Evolutionary conservation across 2,888 invertebrate genomes (phyloP), one percentile per base, ranked within the genome.

Genomic region (Halocaridina rubra): DNA sequence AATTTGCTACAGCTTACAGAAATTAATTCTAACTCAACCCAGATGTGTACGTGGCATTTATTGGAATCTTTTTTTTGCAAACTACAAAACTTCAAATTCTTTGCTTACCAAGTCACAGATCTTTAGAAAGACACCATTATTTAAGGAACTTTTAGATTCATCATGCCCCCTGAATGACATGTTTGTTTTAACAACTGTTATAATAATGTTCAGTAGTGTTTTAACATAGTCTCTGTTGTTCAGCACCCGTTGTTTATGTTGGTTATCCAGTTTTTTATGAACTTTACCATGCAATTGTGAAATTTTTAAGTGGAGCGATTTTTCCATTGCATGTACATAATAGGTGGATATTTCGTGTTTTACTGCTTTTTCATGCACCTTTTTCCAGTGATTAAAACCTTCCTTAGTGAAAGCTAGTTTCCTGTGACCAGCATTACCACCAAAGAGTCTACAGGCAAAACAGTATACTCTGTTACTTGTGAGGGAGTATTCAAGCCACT

Each of bases 401-500:
- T 39, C 39, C 8, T 39, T 39, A 13, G 39, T 39, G 13, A 39
- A 39, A 8, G 39, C 39, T 13, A 39, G 7, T 39, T 39, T 13
- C 13, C 39, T 39, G 39, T 39, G 7, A 7, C 39, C 39, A 8
- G 13, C 39, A 39, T 8, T 39, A 39, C 13, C 39, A 39, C 39
- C 39, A 39, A 39, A 39, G 13, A 39, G 39, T 8, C 39, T 39
- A 39, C 39, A 69, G 27, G 29, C 27, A 69, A 69, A 69, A 30
- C 69, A 69, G 4, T 69, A n/a, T n/a, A n/a, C n/a, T n/a, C n/a
- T n/a, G n/a, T n/a, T n/a, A n/a, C n/a, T n/a, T n/a, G 4, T 30
- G n/a, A 69, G n/a, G 13, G 27, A 69, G 69, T 69, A 69, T 69
- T 69, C 69, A 69, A 69, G 30, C 69, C 69, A 69, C 29, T 69